Conservation (phyloP, 2,797 vertebrate genomes). For the Centroberyx gerrardi region DNA sequence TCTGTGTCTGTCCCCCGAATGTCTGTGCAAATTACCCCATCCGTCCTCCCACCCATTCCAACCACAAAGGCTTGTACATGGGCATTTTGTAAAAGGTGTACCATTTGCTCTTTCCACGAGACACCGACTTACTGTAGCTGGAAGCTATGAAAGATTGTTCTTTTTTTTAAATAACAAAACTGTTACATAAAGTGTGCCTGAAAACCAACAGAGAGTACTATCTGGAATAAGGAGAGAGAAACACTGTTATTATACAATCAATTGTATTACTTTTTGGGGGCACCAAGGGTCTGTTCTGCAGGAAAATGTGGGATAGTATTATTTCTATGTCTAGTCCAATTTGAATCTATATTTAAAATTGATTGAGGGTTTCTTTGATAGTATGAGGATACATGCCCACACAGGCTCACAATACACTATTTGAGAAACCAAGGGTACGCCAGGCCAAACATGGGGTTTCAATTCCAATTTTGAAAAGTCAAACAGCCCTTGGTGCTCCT, state of each 20-base stretch:
- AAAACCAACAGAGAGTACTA: slow-evolving; percentile 84
- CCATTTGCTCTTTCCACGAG: slow-evolving; percentile 76
- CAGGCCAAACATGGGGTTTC: slow-evolving; percentile 17
- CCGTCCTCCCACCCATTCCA: slow-evolving; percentile 48
- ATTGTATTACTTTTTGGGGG: slow-evolving; percentile 75
- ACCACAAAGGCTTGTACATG: slow-evolving; percentile 72
- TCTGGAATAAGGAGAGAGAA: slow-evolving; percentile 74
- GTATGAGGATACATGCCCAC: slow-evolving; percentile 60
- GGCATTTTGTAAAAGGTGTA: slow-evolving; percentile 76
- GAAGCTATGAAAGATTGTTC: slow-evolving; percentile 80
- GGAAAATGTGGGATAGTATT: slow-evolving; percentile 13
- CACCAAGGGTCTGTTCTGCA: slow-evolving; percentile 75
- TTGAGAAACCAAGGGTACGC: slow-evolving; percentile 48
- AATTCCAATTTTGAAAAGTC: slow-evolving; percentile 47
- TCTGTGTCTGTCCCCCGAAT: slow-evolving; percentile 58
- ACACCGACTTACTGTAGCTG: slow-evolving; percentile 88
- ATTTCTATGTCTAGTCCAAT: slow-evolving; percentile 44
- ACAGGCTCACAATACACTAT: slow-evolving; percentile 31
- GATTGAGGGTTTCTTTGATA: slow-evolving; percentile 59
- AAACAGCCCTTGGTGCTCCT: slow-evolving; percentile 78
- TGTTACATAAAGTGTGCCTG: slow-evolving; percentile 93
- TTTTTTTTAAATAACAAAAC: slow-evolving; percentile 83
- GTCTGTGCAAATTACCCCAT: slow-evolving; percentile 54
- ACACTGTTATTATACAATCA: slow-evolving; percentile 88
- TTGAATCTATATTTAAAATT: slow-evolving; percentile 42